These are phyloP conservation scores for Montipora foliosa DNA, from an alignment of 64 coral and sea anemone genomes.

Conservation along the genomic window DNA sequence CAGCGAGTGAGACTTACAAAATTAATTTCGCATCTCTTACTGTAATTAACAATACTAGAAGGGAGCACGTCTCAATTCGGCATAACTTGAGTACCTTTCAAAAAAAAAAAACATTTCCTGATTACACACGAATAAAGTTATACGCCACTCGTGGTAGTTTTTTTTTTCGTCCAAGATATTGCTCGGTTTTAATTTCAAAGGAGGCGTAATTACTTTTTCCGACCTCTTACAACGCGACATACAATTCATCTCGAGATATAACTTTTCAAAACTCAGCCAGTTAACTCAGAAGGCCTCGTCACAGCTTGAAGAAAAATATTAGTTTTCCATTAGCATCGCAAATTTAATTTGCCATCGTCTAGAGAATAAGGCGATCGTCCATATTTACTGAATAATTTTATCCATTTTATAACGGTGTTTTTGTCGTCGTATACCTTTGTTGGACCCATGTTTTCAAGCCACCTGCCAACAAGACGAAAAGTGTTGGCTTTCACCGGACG, in stretches of 20 bases:
- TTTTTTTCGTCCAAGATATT: too few species aligned
- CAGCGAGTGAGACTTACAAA: too few species aligned
- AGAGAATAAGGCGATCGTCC: not conserved
- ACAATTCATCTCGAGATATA: not conserved
- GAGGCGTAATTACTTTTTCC: too few species aligned
- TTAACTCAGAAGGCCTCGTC: too few species aligned
- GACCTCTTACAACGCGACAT: not conserved
- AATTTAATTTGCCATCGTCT: not conserved
- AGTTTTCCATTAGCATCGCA: not conserved
- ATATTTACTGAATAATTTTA: not conserved
- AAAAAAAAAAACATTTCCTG: too few species aligned
- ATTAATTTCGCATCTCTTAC: too few species aligned
- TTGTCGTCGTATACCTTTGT: not conserved
- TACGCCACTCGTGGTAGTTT: too few species aligned
- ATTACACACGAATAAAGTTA: too few species aligned
- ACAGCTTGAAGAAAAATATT: not conserved
- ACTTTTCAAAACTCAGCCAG: not conserved
- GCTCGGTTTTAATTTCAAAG: too few species aligned
- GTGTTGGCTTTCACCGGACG: not conserved
- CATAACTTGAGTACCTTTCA: too few species aligned
- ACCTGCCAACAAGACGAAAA: not conserved
- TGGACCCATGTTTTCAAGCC: not conserved
- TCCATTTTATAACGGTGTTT: not conserved
- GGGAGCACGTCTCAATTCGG: too few species aligned
- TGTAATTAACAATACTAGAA: too few species aligned